Percentiles rank a stretch among this genome's conserved stretches.
Conservation (phyloP, 2,888 invertebrate genomes). For the Tiphia femorata region DNA sequence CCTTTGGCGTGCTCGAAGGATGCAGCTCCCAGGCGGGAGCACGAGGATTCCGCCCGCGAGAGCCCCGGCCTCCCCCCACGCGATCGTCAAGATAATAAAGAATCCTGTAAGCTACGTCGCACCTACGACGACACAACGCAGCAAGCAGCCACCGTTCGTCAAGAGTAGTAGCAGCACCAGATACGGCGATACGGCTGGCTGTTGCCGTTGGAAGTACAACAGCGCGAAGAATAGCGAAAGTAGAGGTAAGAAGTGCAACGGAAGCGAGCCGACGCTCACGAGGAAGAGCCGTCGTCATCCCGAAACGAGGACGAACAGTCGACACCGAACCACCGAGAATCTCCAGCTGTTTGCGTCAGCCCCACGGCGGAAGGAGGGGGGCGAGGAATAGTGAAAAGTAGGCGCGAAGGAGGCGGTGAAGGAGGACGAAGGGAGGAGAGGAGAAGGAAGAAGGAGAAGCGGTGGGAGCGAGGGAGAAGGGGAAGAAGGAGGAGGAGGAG, state of each 20-base stretch:
- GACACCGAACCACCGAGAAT: conserved; percentile 56
- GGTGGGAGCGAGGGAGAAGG: conserved; percentile 34
- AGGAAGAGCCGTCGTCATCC: conserved; percentile 54
- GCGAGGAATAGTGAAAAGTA: conserved; percentile 63
- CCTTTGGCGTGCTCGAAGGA: conserved; percentile 69
- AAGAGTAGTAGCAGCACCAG: not conserved
- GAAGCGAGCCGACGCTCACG: conserved; percentile 44
- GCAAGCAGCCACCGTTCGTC: too few species aligned
- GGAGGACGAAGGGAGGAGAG: conserved; percentile 45
- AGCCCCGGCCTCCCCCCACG: conserved; percentile 55
- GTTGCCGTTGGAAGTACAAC: not conserved
- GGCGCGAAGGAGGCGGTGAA: conserved; percentile 39
- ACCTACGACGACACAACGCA: conserved; percentile 47
- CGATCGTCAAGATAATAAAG: conserved; percentile 11
- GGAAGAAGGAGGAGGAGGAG: conserved; percentile 45
- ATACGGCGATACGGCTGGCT: not conserved
- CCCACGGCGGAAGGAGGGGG: conserved; percentile 62
- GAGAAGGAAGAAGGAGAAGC: conserved; percentile 42
- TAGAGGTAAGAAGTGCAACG: not conserved
- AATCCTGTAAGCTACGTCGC: conserved; percentile 56
- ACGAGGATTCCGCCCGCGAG: conserved; percentile 65
- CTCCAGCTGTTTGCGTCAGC: conserved; percentile 62
- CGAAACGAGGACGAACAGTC: conserved; percentile 55
- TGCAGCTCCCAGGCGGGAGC: conserved; percentile 70
- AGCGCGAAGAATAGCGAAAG: not conserved